A percentile compares a stretch with the other conserved stretches of the same genome.
Evolutionary conservation across 2,888 invertebrate genomes (phyloP).

Genomic region (Cenopis cana): DNA sequence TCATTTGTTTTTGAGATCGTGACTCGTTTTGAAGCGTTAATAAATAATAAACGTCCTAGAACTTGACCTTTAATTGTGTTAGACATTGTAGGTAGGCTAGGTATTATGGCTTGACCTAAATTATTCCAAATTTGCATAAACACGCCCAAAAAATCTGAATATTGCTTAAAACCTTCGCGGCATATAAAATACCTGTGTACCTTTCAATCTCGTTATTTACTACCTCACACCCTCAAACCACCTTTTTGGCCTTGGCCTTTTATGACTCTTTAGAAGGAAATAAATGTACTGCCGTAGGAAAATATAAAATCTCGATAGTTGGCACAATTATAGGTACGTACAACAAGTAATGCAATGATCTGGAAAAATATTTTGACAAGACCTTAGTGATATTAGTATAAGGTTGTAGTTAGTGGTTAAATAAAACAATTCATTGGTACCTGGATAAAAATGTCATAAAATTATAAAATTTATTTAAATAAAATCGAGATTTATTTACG

Average conservation of each 20-base stretch:
- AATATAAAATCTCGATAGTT: not conserved
- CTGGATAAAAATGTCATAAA: too few species aligned
- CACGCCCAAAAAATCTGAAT: slow-evolving; percentile 6
- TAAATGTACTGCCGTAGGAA: slow-evolving; percentile 4
- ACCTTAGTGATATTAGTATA: too few species aligned
- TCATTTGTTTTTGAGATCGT: not conserved
- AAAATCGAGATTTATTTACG: too few species aligned
- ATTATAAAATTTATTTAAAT: too few species aligned
- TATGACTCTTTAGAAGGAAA: slow-evolving; percentile 21
- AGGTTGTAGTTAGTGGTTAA: too few species aligned
- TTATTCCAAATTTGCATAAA: slow-evolving; percentile 7
- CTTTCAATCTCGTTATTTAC: slow-evolving; percentile 25
- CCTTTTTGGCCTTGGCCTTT: slow-evolving; percentile 20
- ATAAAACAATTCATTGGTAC: too few species aligned
- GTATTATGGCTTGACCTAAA: slow-evolving; percentile 1
- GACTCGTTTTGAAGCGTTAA: too few species aligned
- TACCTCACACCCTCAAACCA: slow-evolving; percentile 6
- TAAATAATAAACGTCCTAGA: not conserved
- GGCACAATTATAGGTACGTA: too few species aligned
- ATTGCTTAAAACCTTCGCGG: slow-evolving; percentile 6
- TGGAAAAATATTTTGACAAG: too few species aligned
- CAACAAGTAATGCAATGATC: too few species aligned
- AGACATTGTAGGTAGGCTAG: not conserved
- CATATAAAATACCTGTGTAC: slow-evolving; percentile 18
- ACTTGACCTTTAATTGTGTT: not conserved